A percentile compares a stretch with the other conserved stretches of the same genome.
phyloP scores from a whole-genome alignment of 2,797 vertebrate species.

The Hafferia zeledoni region DNA sequence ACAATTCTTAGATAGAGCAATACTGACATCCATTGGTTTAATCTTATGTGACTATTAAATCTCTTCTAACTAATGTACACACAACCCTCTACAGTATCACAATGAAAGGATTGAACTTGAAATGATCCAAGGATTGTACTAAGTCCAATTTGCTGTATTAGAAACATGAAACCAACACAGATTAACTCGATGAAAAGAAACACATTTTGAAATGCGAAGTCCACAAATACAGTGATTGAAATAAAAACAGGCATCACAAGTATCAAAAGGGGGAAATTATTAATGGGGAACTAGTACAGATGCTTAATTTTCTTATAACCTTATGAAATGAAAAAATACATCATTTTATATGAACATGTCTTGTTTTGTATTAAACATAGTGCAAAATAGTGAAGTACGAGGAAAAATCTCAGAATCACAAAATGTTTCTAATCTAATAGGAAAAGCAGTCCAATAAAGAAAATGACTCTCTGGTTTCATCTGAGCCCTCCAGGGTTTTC shows the following conservation, averaged over 20 bases:
- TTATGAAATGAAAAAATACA: background rate
- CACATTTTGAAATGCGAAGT: background rate
- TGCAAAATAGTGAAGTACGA: background rate
- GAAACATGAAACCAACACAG: slow-evolving; percentile 25
- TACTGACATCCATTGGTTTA: slow-evolving; percentile 82
- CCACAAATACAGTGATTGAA: background rate
- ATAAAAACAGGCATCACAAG: background rate
- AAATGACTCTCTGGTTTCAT: background rate
- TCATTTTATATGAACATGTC: background rate
- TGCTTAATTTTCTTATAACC: background rate
- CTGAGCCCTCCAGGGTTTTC: background rate
- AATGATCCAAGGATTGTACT: slow-evolving; percentile 28
- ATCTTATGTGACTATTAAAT: slow-evolving; percentile 46
- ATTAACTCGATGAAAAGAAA: slow-evolving; percentile 44
- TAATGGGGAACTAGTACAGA: background rate
- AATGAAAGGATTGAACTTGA: slow-evolving; percentile 10
- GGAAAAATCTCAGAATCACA: background rate
- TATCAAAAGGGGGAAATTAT: background rate
- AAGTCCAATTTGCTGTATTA: slow-evolving; percentile 51
- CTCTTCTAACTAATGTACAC: background rate
- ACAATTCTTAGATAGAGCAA: slow-evolving; percentile 66
- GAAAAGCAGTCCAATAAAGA: slow-evolving; percentile 13
- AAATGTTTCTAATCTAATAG: background rate
- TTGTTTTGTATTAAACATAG: background rate
- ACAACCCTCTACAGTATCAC: background rate